Evolutionary conservation across 2,888 invertebrate genomes (phyloP), one percentile per base, ranked within the genome.

Genomic region (Cryptus viduatorius): DNA sequence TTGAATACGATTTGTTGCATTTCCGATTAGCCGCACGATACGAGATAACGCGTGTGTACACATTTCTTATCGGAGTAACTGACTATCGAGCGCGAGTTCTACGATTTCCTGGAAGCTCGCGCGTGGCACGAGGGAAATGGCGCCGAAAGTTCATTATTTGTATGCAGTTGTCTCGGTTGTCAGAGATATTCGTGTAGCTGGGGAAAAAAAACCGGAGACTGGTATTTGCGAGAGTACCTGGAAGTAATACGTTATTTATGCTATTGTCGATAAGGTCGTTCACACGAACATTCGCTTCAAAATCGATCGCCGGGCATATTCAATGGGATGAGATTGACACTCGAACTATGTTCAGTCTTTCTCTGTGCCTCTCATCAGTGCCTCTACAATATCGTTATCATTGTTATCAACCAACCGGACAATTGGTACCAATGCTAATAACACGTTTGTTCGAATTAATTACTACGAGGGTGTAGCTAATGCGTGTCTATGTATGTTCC

Each of bases 401-500:
- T 67, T 64, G 59, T 82, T 73, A 77, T 82, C 75, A 37, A 72
- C 50, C 82, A 71, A 77, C 61, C 67, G 72, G 48, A 68, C 67
- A 59, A 72, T 78, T 72, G 59, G 72, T 42, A n/a, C 79, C 50
- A 42, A 78, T 48, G 77, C 48, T 72, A 82, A 82, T 72, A 59
- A 71, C 71, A 44, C 65, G 77, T 69, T 82, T 72, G 77, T 71
- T 82, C 56, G 77, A 14, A 61, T 77, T 72, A 67, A 77, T 82
- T 53, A 72, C 76, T 56, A 31, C 29, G 77, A 48, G 61, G 12
- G 37, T 31, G 69, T 42, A n/a, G n/a, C 50, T 14, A n/a, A 46
- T 10, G 31, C 42, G 4, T 44, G 19, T 61, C 31, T 59, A 44
- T 31, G 68, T 73, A 37, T 48, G 46, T 29, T 29, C 24, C 42